These are phyloP conservation scores for Scolopax rusticola DNA, from an alignment of 2,797 vertebrate species.

Conservation along the genomic window DNA sequence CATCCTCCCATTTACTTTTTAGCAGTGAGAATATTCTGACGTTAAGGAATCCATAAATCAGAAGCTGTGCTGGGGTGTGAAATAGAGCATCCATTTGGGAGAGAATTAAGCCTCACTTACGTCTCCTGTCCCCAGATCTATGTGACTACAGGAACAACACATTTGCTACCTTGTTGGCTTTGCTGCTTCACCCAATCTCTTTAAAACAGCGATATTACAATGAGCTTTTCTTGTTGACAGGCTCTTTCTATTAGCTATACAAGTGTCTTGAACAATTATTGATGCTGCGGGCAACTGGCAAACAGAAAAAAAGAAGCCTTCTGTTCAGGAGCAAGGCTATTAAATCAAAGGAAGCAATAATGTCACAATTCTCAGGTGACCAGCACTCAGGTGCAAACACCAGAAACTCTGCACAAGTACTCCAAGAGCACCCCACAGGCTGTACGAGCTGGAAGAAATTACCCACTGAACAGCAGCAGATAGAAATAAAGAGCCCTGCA, in stretches of 20 bases:
- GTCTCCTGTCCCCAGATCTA: neutral
- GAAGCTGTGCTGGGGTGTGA: neutral
- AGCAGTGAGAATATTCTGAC: neutral
- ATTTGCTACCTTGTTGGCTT: neutral
- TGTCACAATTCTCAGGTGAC: neutral
- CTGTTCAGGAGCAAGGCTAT: neutral
- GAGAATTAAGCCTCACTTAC: constrained; percentile 2
- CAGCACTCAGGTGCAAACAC: neutral
- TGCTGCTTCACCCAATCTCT: neutral
- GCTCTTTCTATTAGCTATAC: constrained; percentile 25
- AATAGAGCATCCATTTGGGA: neutral
- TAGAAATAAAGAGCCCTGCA: neutral
- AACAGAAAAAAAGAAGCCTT: neutral
- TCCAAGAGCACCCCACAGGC: neutral
- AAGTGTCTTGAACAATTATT: constrained; percentile 33
- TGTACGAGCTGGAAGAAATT: neutral
- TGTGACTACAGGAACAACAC: neutral
- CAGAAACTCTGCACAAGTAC: neutral
- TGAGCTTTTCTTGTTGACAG: constrained; percentile 17
- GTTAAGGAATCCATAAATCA: neutral
- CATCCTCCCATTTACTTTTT: neutral
- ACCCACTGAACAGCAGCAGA: neutral
- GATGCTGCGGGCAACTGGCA: neutral
- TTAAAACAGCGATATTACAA: neutral
- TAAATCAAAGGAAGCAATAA: constrained; percentile 15